Evolutionary conservation across 2,888 invertebrate genomes (phyloP).

Genomic region (Hymenopus coronatus): DNA sequence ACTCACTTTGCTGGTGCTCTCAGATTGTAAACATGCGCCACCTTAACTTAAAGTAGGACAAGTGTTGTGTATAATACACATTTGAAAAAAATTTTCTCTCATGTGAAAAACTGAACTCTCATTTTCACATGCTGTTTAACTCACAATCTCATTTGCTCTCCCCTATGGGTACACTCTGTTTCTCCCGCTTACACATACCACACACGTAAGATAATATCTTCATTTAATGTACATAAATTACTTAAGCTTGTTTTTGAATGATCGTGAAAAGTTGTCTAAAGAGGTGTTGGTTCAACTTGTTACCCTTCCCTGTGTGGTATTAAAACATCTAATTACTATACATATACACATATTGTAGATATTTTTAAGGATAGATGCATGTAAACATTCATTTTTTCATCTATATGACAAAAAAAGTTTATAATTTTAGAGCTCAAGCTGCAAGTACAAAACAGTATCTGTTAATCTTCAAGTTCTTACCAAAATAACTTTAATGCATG

Average conservation of each 20-base stretch:
- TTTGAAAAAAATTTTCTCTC: too few relatives aligned
- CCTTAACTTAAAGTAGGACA: neutral
- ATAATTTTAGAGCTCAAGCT: neutral
- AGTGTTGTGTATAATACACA: too few relatives aligned
- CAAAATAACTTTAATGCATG: too few relatives aligned
- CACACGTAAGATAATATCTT: too few relatives aligned
- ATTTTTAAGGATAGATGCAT: neutral
- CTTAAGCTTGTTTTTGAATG: too few relatives aligned
- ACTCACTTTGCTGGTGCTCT: neutral
- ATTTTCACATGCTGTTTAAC: neutral
- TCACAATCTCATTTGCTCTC: too few relatives aligned
- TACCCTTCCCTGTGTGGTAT: neutral
- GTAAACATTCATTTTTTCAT: neutral
- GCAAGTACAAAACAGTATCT: neutral
- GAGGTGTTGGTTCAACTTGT: neutral
- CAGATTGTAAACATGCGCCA: neutral
- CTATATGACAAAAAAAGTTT: neutral
- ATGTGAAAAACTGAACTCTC: too few relatives aligned
- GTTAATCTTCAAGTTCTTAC: too few relatives aligned
- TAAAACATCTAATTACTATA: neutral
- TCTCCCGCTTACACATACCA: too few relatives aligned
- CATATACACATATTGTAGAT: too few relatives aligned
- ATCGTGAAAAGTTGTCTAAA: too few relatives aligned
- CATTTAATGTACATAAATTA: neutral
- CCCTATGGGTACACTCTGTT: too few relatives aligned